Conservation (phyloP, 2,888 invertebrate genomes). For the Drosophila setosimentum region DNA sequence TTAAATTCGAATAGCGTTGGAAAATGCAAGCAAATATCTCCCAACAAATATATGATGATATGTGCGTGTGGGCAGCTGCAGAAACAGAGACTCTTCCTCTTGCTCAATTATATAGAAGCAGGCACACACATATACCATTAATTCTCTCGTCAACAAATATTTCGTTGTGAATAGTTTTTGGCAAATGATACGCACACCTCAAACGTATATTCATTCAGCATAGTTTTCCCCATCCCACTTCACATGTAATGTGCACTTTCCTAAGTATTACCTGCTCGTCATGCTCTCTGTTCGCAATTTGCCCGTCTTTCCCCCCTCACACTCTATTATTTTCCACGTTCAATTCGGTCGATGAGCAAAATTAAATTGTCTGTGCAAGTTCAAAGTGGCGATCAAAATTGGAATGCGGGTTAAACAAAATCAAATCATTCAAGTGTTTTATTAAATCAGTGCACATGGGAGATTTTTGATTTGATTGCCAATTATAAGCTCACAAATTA, state of each 20-base stretch:
- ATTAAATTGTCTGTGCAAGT: constrained; percentile 43
- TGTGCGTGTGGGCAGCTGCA: background rate
- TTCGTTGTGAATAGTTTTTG: constrained; percentile 15
- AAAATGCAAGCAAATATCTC: background rate
- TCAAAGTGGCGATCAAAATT: constrained; percentile 31
- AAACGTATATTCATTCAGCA: background rate
- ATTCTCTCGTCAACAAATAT: background rate
- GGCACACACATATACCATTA: background rate
- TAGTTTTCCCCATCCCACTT: no score
- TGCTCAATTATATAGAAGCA: constrained; percentile 16
- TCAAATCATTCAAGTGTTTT: constrained; percentile 53
- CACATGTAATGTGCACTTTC: constrained; percentile 2
- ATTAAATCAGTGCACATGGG: constrained; percentile 37
- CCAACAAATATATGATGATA: background rate
- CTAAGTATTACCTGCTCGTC: background rate
- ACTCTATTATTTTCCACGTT: constrained; percentile 22
- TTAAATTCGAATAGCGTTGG: constrained; percentile 9
- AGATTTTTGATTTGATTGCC: background rate
- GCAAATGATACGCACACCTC: constrained; percentile 3
- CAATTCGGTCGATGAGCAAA: constrained; percentile 40
- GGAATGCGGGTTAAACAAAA: constrained; percentile 40
- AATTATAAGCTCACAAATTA: background rate
- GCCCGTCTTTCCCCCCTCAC: background rate
- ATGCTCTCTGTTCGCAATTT: constrained; percentile 3
- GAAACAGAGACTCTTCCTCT: background rate